Percentiles rank a stretch among this genome's conserved stretches.
phyloP scores from a whole-genome alignment of 2,113 vertebrate genomes.

The Falcunculus frontatus region DNA sequence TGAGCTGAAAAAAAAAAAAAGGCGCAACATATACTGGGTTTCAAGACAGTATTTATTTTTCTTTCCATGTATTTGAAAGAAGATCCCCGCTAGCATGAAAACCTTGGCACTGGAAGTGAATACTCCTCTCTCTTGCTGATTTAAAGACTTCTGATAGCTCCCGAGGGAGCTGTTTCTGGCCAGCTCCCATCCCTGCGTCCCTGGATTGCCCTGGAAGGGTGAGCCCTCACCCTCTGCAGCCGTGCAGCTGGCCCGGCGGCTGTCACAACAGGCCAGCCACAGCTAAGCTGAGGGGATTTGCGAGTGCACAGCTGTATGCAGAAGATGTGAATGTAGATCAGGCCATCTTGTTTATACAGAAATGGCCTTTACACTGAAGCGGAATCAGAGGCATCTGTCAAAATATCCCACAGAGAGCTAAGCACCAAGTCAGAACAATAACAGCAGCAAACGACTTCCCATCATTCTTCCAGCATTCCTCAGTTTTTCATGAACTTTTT shows the following conservation, averaged over 20 bases:
- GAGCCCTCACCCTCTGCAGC: not conserved
- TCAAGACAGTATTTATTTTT: slow-evolving; percentile 4
- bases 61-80: not conserved
- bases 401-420: slow-evolving; percentile 14
- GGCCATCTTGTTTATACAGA: slow-evolving; percentile 1
- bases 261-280: not conserved
- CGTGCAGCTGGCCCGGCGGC: not conserved
- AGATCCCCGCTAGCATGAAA: not conserved
- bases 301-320: not conserved
- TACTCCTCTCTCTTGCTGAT: not conserved
- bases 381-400: slow-evolving; percentile 20
- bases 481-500: slow-evolving; percentile 9
- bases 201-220: not conserved
- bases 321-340: not conserved
- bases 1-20: not conserved
- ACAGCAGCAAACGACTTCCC: not conserved
- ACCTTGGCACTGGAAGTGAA: not conserved
- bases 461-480: not conserved
- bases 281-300: not conserved
- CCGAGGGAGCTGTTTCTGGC: not conserved
- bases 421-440: slow-evolving; percentile 31
- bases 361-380: not conserved
- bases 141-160: slow-evolving; percentile 8
- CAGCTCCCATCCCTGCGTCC: not conserved
- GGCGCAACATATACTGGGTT: not conserved